Percentiles rank a stretch among this genome's conserved stretches.
Conservation (phyloP, 2,888 invertebrate species). For the Heterodera filipjevi region DNA sequence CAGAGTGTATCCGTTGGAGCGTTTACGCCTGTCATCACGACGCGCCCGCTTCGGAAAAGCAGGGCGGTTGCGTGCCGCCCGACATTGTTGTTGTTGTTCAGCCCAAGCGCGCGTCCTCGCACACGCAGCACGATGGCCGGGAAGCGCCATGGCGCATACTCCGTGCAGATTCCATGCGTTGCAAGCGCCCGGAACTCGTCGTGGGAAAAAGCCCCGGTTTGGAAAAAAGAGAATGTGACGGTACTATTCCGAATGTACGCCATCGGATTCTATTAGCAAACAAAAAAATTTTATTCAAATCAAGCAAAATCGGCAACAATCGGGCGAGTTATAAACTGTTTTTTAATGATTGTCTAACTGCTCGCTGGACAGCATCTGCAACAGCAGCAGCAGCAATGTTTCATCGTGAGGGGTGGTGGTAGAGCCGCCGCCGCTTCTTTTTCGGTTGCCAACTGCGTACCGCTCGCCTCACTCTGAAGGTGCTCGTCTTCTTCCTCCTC, state of each 20-base stretch:
- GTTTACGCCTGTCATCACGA: not conserved
- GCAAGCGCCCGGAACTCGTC: not conserved
- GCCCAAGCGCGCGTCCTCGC: not conserved
- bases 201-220: not conserved
- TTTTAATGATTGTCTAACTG: too few relatives aligned
- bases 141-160: slow-evolving; percentile 9
- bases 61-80: not conserved
- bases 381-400: not conserved
- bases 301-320: not conserved
- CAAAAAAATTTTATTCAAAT: not conserved
- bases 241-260: not conserved
- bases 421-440: not conserved
- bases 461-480: not conserved
- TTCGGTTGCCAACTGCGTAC: not conserved
- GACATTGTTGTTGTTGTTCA: not conserved
- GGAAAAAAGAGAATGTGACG: not conserved
- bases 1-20: not conserved
- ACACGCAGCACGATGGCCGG: not conserved
- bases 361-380: not conserved
- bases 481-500: not conserved
- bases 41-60: not conserved
- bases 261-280: not conserved
- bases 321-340: too few relatives aligned
- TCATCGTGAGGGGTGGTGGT: too few relatives aligned
- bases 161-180: not conserved